phyloP scores from a whole-genome alignment of 2,888 invertebrate species.

The Drosophila incognita region DNA sequence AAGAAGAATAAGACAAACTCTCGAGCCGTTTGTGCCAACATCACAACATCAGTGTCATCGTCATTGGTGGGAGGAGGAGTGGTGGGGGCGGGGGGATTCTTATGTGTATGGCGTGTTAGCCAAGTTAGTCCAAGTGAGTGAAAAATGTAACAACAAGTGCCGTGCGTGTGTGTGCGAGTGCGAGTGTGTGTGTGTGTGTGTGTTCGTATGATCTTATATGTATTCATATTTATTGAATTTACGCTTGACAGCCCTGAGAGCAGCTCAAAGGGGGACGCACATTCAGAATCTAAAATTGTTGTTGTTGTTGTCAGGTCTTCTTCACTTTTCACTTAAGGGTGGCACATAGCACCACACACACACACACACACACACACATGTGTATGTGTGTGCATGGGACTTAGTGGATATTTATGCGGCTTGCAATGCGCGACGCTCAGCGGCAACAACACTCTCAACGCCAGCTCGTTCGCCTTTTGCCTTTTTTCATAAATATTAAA shows the following conservation, averaged over 20 bases:
- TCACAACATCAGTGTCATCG: conserved; percentile 59
- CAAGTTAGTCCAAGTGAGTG: conserved; percentile 80
- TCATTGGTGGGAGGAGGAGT: conserved; percentile 1
- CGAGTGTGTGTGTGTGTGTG: conserved; percentile 21
- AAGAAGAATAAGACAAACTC: conserved; percentile 16
- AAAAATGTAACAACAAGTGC: conserved; percentile 79
- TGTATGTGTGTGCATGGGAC: conserved; percentile 47
- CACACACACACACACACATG: conserved; percentile 9
- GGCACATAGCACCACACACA: conserved; percentile 50
- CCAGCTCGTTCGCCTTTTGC: conserved; percentile 28
- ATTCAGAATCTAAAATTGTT: conserved; percentile 26
- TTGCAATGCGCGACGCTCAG: conserved; percentile 64
- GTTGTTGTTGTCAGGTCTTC: conserved; percentile 43
- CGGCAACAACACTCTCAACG: conserved; percentile 31
- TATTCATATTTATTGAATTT: conserved; percentile 81
- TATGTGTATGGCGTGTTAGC: conserved; percentile 56
- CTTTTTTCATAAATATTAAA: conserved; percentile 79
- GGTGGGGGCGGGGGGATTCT: background rate
- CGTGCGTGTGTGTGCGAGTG: conserved; percentile 14
- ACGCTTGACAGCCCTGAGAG: conserved; percentile 79
- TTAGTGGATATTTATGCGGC: conserved; percentile 78
- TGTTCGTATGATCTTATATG: conserved; percentile 67
- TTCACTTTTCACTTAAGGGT: conserved; percentile 71
- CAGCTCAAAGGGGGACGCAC: conserved; percentile 50
- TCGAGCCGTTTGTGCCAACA: conserved; percentile 48